Percentiles rank a stretch among this genome's conserved stretches.
These are phyloP conservation scores for Andrena camellia DNA, from an alignment of 2,888 invertebrate genomes.

Conservation along the genomic window DNA sequence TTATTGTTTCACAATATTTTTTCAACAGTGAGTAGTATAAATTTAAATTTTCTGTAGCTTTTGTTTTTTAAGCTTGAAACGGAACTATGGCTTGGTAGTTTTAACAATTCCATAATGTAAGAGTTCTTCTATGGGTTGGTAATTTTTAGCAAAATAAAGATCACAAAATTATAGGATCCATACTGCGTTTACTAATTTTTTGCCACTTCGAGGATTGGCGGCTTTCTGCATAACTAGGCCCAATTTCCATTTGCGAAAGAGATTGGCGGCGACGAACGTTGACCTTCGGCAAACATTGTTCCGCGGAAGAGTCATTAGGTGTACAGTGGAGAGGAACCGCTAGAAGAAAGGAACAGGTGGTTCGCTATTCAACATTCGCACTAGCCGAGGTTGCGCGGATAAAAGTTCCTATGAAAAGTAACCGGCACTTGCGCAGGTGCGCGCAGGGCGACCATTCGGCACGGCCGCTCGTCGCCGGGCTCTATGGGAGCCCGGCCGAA, in stretches of 20 bases:
- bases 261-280: slow-evolving; percentile 7
- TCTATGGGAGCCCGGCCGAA: slow-evolving; percentile 29
- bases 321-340: not conserved
- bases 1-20: too few relatives aligned
- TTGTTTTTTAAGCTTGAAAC: too few relatives aligned
- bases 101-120: too few relatives aligned
- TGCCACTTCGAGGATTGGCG: too few relatives aligned
- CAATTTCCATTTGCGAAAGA: not conserved
- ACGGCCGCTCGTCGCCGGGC: slow-evolving; percentile 13
- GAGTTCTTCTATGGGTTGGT: too few relatives aligned
- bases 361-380: slow-evolving; percentile 41
- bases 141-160: not conserved
- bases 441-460: slow-evolving; percentile 21
- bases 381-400: not conserved
- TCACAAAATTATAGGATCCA: too few relatives aligned
- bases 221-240: too few relatives aligned
- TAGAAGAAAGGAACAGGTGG: slow-evolving; percentile 45
- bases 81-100: too few relatives aligned
- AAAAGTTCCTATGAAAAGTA: slow-evolving; percentile 40
- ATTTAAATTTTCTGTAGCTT: too few relatives aligned
- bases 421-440: slow-evolving; percentile 21
- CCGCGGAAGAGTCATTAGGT: not conserved
- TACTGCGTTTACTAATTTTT: too few relatives aligned
- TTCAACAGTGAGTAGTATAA: too few relatives aligned
- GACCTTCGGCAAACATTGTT: slow-evolving; percentile 19